A percentile compares a stretch with the other conserved stretches of the same genome.
Conservation (phyloP, 1,140 invertebrate genomes). For the Lepidurus couesii region DNA sequence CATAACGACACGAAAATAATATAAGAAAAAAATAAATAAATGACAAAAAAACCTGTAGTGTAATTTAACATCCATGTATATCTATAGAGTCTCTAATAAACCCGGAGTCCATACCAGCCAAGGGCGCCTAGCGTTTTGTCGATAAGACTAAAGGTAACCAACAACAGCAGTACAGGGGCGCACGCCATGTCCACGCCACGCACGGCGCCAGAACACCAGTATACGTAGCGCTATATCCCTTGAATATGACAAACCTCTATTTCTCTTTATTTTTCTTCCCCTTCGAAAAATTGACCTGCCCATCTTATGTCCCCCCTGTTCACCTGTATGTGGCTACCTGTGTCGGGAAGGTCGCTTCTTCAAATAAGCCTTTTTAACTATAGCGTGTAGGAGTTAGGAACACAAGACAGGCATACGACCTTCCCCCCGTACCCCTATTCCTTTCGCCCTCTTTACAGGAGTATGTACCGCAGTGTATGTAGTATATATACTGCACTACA, state of each 20-base stretch:
- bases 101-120: neutral
- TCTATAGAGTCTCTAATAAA: neutral
- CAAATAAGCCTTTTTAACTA: neutral
- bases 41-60: too few species aligned
- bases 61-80: too few species aligned
- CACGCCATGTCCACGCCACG: neutral
- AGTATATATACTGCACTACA: neutral
- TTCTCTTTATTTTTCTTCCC: neutral
- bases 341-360: neutral
- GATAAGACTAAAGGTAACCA: slow-evolving; percentile 22
- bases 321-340: neutral
- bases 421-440: neutral
- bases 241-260: neutral
- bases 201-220: neutral
- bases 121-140: slow-evolving; percentile 12
- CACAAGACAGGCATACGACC: neutral
- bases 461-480: neutral
- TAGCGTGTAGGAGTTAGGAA: neutral
- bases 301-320: neutral
- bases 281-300: neutral
- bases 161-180: slow-evolving; percentile 14
- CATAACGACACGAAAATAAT: too few species aligned
- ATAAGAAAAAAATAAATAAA: too few species aligned
- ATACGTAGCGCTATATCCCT: neutral
- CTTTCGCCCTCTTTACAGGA: neutral